Base-by-base conservation (phyloP, 2,797 vertebrate genomes). In the Huso huso region DNA sequence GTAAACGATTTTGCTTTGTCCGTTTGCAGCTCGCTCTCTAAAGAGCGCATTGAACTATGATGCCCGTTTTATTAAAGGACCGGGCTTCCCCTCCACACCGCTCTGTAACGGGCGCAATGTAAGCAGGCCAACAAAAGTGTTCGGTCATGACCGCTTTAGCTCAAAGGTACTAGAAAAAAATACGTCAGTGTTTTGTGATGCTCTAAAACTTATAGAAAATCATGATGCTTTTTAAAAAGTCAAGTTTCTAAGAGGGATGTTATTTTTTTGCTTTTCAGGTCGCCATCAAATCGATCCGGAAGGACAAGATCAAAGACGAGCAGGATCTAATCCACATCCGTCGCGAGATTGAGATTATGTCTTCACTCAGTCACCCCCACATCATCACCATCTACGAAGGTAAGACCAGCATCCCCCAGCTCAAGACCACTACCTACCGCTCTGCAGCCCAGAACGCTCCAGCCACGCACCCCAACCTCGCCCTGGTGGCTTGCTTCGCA, bases 261-360 rank as follows among this genome's bases (percentile, higher is more conserved):
- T 37, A 37, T 37, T 37, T 37, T 4, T 37, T 37, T 37, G 23
- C 23, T 37, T 37, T 37, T 37, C 77, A 99, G 97, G 95, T 99
- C 74, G 97, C 96, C 50, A 95, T 99, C 73, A 99, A 99, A 79
- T 97, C 93, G 0, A 97, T 99, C 81, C 87, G 92, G 68, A 99
- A 99, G 70, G 94, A 97, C 68, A 95, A 89, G 80, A 95, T 99
- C 75, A 95, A 92, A 76, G 94, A 96, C 69, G 95, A 99, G 73
- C 94, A 94, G 81, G 97, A 99, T 75, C 87, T 99, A 18, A 79
- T 92, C 49, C 95, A 97, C 62, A 98, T 99, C 70, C 91, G 96
- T 12, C 84, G 97, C 70, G 97, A 99, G 82, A 99, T 97, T 1
- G 97, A 99, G 84, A 96, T 98, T 85, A 97, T 99, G 96, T 96